Conservation (phyloP, 2,888 invertebrate species). For the Hirtodrosophila cameraria region DNA sequence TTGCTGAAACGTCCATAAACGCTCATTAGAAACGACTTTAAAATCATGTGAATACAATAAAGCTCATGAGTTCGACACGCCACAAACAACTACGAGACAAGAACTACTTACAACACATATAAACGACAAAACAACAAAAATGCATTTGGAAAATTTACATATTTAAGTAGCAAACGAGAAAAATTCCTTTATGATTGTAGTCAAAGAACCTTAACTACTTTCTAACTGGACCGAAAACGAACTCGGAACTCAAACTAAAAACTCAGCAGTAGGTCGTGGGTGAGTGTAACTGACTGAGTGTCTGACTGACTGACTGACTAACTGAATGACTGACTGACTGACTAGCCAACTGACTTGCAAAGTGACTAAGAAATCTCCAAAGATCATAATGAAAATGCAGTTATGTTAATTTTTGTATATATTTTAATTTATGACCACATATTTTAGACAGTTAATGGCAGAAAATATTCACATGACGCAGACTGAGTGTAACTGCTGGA, state of each 20-base stretch:
- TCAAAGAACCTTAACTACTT: slow-evolving; percentile 69
- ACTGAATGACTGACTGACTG: slow-evolving; percentile 8
- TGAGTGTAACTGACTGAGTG: slow-evolving; percentile 35
- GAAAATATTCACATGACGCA: slow-evolving; percentile 55
- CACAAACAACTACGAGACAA: slow-evolving; percentile 12
- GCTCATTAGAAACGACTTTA: slow-evolving; percentile 63
- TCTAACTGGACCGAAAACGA: slow-evolving; percentile 56
- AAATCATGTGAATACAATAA: slow-evolving; percentile 67
- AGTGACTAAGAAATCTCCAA: slow-evolving; percentile 13
- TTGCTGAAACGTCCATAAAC: slow-evolving; percentile 38
- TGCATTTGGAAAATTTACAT: slow-evolving; percentile 74
- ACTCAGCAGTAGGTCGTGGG: slow-evolving; percentile 69
- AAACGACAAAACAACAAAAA: slow-evolving; percentile 63
- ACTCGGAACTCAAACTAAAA: slow-evolving; percentile 19
- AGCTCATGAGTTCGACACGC: slow-evolving; percentile 37
- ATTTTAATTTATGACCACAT: slow-evolving; percentile 69
- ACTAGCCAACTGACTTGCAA: too few species aligned
- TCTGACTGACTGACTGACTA: slow-evolving; percentile 3
- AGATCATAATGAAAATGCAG: slow-evolving; percentile 64
- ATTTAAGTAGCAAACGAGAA: slow-evolving; percentile 50
- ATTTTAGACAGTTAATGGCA: slow-evolving; percentile 65
- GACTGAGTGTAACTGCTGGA: slow-evolving; percentile 34
- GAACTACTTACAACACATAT: slow-evolving; percentile 12
- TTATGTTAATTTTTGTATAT: slow-evolving; percentile 68
- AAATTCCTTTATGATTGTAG: slow-evolving; percentile 50